phyloP scores from a whole-genome alignment of 2,888 invertebrate species.

The Molorchus minor region DNA sequence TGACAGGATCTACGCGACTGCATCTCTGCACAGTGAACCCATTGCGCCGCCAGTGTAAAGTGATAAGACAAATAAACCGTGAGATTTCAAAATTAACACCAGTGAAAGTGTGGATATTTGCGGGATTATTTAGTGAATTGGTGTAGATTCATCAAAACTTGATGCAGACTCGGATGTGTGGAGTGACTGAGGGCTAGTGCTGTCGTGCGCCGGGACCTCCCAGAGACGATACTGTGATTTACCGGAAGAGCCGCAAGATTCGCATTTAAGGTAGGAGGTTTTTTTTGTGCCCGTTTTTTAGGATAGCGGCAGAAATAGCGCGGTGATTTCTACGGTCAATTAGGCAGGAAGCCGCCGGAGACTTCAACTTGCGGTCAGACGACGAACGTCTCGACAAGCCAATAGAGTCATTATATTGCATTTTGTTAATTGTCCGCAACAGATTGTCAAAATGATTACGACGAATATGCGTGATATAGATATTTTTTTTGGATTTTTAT shows the following conservation, averaged over 20 bases:
- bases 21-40: slow-evolving; percentile 35
- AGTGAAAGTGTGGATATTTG: slow-evolving; percentile 56
- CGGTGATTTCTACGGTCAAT: slow-evolving; percentile 38
- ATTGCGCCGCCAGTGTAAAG: slow-evolving; percentile 46
- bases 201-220: slow-evolving; percentile 39
- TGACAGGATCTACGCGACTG: slow-evolving; percentile 11
- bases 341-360: slow-evolving; percentile 31
- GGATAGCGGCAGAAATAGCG: slow-evolving; percentile 19
- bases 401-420: too few species aligned
- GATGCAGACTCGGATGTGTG: slow-evolving; percentile 27
- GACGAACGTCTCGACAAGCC: too few species aligned
- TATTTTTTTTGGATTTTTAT: too few species aligned
- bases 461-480: too few species aligned
- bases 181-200: slow-evolving; percentile 30
- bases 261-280: slow-evolving; percentile 34
- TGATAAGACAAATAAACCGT: slow-evolving; percentile 49
- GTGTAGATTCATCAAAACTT: slow-evolving; percentile 20
- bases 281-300: slow-evolving; percentile 16
- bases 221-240: slow-evolving; percentile 37
- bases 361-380: slow-evolving; percentile 4
- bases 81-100: slow-evolving; percentile 58
- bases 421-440: too few species aligned
- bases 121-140: slow-evolving; percentile 49
- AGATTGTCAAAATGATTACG: too few species aligned
- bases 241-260: neutral